Conservation (phyloP, 2,113 vertebrate genomes). For the Orthochromis indermauri region DNA sequence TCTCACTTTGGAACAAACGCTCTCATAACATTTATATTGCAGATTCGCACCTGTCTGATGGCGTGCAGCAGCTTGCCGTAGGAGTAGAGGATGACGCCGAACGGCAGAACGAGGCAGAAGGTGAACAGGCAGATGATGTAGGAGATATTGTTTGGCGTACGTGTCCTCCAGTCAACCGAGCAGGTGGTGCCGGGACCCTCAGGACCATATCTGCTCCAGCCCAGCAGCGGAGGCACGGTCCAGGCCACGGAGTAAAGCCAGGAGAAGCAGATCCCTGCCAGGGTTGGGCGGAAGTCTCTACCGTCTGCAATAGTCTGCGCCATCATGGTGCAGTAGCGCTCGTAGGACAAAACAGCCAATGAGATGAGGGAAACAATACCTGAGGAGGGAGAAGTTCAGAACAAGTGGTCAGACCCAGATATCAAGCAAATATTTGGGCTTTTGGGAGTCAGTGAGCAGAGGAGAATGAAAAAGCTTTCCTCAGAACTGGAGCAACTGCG, state of each 20-base stretch:
- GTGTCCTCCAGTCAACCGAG: slow-evolving; percentile 70
- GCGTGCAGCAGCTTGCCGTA: slow-evolving; percentile 71
- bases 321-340: slow-evolving; percentile 75
- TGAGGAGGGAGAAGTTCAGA: background rate
- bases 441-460: background rate
- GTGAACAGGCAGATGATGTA: slow-evolving; percentile 78
- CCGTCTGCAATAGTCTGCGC: slow-evolving; percentile 56
- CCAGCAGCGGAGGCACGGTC: slow-evolving; percentile 70
- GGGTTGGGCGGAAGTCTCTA: slow-evolving; percentile 66
- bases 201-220: slow-evolving; percentile 78
- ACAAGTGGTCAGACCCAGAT: background rate
- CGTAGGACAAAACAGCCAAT: slow-evolving; percentile 77
- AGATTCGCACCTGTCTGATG: slow-evolving; percentile 69
- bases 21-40: background rate
- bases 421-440: background rate
- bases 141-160: slow-evolving; percentile 71
- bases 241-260: slow-evolving; percentile 76
- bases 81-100: slow-evolving; percentile 73
- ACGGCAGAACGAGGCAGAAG: slow-evolving; percentile 77
- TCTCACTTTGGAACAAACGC: background rate
- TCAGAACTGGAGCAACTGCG: background rate
- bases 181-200: slow-evolving; percentile 73
- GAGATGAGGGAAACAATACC: slow-evolving; percentile 76
- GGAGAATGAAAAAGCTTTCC: background rate
- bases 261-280: slow-evolving; percentile 72